Conservation (phyloP, 2,797 vertebrate genomes). For the Ceyx erithaca region DNA sequence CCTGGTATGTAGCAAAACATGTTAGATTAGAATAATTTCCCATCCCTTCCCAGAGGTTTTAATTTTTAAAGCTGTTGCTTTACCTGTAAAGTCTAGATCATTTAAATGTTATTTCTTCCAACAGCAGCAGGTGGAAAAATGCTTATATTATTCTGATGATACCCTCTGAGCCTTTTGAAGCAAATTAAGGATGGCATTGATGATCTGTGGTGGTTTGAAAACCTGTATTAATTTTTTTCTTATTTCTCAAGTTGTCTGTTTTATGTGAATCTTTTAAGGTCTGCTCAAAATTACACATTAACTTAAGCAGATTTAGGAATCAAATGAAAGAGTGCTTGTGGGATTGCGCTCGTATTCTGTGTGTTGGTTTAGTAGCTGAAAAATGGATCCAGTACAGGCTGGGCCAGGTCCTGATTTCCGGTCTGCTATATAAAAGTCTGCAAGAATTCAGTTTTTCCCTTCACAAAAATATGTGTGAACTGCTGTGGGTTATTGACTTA, state of each 20-base stretch:
- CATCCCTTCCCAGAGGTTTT: neutral
- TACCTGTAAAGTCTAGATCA: neutral
- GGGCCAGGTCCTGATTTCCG: neutral
- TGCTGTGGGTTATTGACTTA: neutral
- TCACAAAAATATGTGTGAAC: neutral
- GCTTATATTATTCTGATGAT: neutral
- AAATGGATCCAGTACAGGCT: fast-evolving
- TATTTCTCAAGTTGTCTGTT: neutral
- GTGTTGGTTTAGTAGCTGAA: neutral
- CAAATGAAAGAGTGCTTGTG: neutral
- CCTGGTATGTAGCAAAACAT: neutral
- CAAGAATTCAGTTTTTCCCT: neutral
- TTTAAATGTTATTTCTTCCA: neutral
- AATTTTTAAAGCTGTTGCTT: neutral
- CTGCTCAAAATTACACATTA: neutral
- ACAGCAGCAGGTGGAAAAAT: neutral
- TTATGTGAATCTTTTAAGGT: neutral
- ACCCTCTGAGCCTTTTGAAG: neutral
- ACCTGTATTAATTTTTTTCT: neutral
- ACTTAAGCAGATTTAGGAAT: neutral
- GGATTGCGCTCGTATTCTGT: neutral
- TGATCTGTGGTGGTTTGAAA: neutral
- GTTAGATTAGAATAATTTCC: neutral
- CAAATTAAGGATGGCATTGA: neutral
- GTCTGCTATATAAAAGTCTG: neutral